These are phyloP conservation scores for Pissodes strobi DNA, from an alignment of 1,140 invertebrate species.

Conservation along the genomic window DNA sequence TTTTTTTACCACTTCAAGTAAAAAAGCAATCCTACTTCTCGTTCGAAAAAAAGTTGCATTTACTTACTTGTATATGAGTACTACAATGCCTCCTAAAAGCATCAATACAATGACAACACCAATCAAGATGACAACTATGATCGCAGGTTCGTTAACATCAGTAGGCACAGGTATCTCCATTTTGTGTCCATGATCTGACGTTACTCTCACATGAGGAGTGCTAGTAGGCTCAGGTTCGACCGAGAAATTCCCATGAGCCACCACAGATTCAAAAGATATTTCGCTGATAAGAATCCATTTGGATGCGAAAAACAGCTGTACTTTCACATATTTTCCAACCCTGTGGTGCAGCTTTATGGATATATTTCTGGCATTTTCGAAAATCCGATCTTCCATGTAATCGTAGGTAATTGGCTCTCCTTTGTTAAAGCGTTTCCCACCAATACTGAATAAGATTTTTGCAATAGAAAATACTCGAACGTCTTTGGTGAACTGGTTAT, in stretches of 20 bases:
- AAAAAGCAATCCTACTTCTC: too few species aligned
- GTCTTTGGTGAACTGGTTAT: slow-evolving; percentile 80
- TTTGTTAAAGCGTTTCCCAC: slow-evolving; percentile 67
- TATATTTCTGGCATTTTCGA: slow-evolving; percentile 70
- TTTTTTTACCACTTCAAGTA: too few species aligned
- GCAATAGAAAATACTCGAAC: slow-evolving; percentile 73
- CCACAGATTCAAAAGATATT: slow-evolving; percentile 75
- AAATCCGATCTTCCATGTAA: slow-evolving; percentile 62
- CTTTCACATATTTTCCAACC: slow-evolving; percentile 75
- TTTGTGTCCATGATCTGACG: slow-evolving; percentile 51
- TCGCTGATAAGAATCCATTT: slow-evolving; percentile 90
- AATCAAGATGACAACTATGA: slow-evolving; percentile 82
- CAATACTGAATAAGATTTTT: slow-evolving; percentile 70
- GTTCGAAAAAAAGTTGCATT: too few species aligned
- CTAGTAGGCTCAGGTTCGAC: slow-evolving; percentile 59
- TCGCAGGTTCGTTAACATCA: slow-evolving; percentile 72
- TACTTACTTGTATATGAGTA: slow-evolving; percentile 70
- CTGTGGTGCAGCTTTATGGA: slow-evolving; percentile 75
- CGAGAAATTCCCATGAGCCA: slow-evolving; percentile 75
- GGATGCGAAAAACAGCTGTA: slow-evolving; percentile 79
- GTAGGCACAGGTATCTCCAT: slow-evolving; percentile 67
- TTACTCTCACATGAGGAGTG: slow-evolving; percentile 58
- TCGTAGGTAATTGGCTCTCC: slow-evolving; percentile 65
- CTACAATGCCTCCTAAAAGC: slow-evolving; percentile 70
- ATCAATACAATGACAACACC: slow-evolving; percentile 79